Base-by-base conservation (phyloP, 2,797 vertebrate genomes). In the Aldrovandia affinis region DNA sequence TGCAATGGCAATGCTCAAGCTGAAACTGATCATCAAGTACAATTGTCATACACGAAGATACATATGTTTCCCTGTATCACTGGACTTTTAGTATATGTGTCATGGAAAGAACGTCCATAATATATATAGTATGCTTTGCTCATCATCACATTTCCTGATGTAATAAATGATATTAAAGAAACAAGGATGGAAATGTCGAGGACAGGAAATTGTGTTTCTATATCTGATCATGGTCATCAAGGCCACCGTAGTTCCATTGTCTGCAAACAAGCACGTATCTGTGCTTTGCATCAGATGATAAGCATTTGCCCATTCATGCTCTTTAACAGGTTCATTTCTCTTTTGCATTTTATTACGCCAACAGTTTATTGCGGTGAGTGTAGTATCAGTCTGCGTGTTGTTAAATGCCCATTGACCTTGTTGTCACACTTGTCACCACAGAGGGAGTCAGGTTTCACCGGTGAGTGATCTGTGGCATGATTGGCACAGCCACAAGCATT, bases 401-500 rank as follows among this genome's bases (percentile, higher is more conserved):
- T 70, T 70, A 70, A 70, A 36, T 36, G 30, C 65, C 63, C 33
- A 70, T 70, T 39, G 65, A 36, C 73, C 33, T 50, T 47, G 73
- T 44, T 78, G 42, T 78, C 42, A 78, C 73, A 39, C 70, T 39
- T 39, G 70, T 39, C 70, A 39, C 36, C 70, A 75, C 33, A 75
- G 36, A 78, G 42, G 33, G 39, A 78, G 73, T 47, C 44, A 25
- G 73, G 39, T 47, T 78, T 36, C 73, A 44, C 73, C 73, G 50
- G 73, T 77, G 73, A 78, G 22, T 47, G n/a, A 36, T 77, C 39
- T n/a, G 39, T 77, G 73, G 73, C 73, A 4, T 47, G 73, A 78
- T 28, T 78, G 73, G 73, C 65, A 39, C 65, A 47, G 39, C 39
- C 73, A 12, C 42, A 47, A n/a, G 42, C 73, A 44, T 78, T 50